Evolutionary conservation across 1,140 invertebrate species (phyloP).

Genomic region (Branchinecta lynchi): DNA sequence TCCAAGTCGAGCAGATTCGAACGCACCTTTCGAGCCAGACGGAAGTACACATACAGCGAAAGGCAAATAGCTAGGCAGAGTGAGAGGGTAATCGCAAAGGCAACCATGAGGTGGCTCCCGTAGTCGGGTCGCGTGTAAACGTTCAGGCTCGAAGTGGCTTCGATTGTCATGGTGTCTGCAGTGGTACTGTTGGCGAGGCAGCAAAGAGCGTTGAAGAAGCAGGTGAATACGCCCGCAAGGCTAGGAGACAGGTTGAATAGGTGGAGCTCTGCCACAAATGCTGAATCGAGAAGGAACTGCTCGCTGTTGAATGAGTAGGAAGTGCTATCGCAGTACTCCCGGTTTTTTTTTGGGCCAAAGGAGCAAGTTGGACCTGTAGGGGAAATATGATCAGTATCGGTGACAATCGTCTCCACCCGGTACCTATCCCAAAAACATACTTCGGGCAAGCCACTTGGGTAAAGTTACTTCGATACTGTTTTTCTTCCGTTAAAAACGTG

Average conservation of each 20-base stretch:
- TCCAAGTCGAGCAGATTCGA: neutral
- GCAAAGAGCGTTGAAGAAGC: neutral
- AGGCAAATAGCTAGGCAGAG: neutral
- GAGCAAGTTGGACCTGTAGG: neutral
- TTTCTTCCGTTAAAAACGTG: too few species aligned
- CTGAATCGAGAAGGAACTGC: neutral
- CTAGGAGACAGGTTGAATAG: neutral
- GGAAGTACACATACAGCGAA: neutral
- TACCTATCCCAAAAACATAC: too few species aligned
- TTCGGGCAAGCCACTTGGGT: too few species aligned
- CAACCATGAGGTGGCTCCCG: neutral
- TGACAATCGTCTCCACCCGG: too few species aligned
- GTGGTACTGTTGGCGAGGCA: neutral
- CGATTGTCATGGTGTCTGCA: neutral
- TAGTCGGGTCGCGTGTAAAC: neutral
- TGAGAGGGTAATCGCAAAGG: neutral
- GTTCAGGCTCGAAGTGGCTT: neutral
- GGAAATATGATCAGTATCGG: neutral
- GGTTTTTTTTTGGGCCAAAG: neutral
- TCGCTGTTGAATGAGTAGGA: neutral
- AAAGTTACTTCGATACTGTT: too few species aligned
- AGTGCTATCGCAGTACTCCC: neutral
- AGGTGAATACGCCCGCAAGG: neutral
- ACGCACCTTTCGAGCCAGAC: neutral
- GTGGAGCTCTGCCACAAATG: neutral